Conservation (phyloP, 2,113 vertebrate genomes). For the Dasypus novemcinctus region DNA sequence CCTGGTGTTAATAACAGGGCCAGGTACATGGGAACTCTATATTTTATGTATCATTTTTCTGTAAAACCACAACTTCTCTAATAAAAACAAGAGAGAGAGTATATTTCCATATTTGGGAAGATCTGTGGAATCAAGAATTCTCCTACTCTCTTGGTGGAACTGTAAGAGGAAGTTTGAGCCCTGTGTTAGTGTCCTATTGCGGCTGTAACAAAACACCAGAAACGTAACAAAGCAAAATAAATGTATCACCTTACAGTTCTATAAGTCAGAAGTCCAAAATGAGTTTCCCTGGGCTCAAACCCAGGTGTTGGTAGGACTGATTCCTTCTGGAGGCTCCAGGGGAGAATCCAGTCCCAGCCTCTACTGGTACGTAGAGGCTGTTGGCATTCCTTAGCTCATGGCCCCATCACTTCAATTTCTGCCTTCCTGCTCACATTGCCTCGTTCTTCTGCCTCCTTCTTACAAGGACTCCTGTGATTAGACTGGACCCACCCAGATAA, state of each 20-base stretch:
- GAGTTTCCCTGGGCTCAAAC: not conserved
- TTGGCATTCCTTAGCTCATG: not conserved
- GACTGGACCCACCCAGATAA: not conserved
- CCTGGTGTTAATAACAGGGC: too few relatives aligned
- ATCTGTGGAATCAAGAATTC: not conserved
- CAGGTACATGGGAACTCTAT: too few relatives aligned
- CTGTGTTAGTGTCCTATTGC: not conserved
- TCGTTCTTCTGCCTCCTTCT: not conserved
- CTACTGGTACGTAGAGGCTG: not conserved
- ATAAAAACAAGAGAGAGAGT: not conserved
- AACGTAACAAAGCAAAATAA: not conserved
- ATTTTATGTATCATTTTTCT: too few relatives aligned
- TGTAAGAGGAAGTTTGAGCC: not conserved
- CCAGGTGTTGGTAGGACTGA: not conserved
- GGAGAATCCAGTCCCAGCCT: not conserved
- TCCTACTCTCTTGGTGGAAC: not conserved
- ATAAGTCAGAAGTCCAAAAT: not conserved
- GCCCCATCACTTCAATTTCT: accelerated
- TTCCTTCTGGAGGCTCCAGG: not conserved
- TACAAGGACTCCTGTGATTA: not conserved
- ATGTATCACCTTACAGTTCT: not conserved
- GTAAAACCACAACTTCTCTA: too few relatives aligned
- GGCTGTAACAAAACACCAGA: not conserved
- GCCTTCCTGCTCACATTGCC: not conserved
- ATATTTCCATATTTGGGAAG: not conserved